Percentiles rank a stretch among this genome's conserved stretches.
These are phyloP conservation scores for Drosophila tristis DNA, from an alignment of 1,140 invertebrate species.

Conservation along the genomic window DNA sequence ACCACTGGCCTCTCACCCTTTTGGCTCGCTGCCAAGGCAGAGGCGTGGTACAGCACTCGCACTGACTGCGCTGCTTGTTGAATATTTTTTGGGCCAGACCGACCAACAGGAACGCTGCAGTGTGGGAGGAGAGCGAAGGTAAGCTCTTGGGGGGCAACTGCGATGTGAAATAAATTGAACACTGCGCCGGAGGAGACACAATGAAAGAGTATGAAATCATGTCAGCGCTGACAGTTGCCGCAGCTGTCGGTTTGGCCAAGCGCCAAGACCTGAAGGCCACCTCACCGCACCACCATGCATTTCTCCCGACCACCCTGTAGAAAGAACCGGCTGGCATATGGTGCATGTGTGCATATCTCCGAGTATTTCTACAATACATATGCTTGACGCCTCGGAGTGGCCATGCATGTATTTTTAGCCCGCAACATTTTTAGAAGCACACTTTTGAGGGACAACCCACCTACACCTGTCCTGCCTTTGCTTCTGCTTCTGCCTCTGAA, in stretches of 20 bases:
- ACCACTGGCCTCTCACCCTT: neutral
- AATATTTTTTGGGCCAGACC: conserved; percentile 3
- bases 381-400: no score
- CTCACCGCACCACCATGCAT: neutral
- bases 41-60: neutral
- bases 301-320: conserved; percentile 1
- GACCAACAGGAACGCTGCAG: no score
- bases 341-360: no score
- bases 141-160: neutral
- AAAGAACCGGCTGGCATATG: neutral
- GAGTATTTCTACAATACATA: no score
- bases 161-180: conserved; percentile 6
- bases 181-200: neutral
- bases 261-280: conserved; percentile 48
- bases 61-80: conserved; percentile 36
- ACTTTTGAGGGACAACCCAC: conserved; percentile 3
- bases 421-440: conserved; percentile 21
- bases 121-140: no score
- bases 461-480: neutral
- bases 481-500: neutral
- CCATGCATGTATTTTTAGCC: conserved; percentile 7
- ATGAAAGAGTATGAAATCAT: conserved; percentile 48
- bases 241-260: conserved; percentile 55
- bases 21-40: conserved; percentile 19
- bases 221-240: conserved; percentile 62